Conservation (phyloP, 1,140 invertebrate genomes). For the Solen grandis region DNA sequence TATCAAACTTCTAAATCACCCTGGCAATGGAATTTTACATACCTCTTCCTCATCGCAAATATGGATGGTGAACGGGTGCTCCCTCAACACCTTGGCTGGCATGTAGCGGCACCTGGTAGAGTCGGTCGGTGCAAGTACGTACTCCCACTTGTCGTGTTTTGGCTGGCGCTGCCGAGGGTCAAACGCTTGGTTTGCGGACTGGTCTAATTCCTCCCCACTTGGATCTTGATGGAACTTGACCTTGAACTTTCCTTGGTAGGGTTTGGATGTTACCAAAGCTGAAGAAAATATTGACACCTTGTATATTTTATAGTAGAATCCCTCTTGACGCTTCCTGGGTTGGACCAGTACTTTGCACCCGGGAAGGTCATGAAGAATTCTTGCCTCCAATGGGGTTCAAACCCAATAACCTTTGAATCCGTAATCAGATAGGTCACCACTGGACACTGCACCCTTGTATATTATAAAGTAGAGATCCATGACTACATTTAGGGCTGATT, state of each 20-base stretch:
- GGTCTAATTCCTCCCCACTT: conserved; percentile 35
- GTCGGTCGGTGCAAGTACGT: conserved; percentile 64
- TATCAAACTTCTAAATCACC: no score
- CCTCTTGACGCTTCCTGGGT: neutral
- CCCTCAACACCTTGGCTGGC: conserved; percentile 64
- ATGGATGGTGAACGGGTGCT: conserved; percentile 58
- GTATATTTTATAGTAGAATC: neutral
- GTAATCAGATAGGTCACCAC: no score
- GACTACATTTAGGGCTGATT: no score
- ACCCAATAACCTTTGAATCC: no score
- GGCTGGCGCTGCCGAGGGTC: conserved; percentile 65
- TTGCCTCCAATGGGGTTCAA: no score
- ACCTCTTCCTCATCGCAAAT: conserved; percentile 72
- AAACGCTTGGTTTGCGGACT: conserved; percentile 71
- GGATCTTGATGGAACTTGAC: conserved; percentile 68
- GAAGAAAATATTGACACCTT: neutral
- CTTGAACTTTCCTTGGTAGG: conserved; percentile 55
- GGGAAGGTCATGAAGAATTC: neutral
- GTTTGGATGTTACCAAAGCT: conserved; percentile 52
- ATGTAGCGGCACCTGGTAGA: conserved; percentile 62
- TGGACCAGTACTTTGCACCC: neutral
- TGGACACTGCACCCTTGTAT: no score
- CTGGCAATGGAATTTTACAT: no score
- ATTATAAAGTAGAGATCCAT: no score
- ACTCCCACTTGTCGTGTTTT: conserved; percentile 56